These are phyloP conservation scores for Numida meleagris DNA, from an alignment of 2,113 vertebrate species.

Conservation along the genomic window DNA sequence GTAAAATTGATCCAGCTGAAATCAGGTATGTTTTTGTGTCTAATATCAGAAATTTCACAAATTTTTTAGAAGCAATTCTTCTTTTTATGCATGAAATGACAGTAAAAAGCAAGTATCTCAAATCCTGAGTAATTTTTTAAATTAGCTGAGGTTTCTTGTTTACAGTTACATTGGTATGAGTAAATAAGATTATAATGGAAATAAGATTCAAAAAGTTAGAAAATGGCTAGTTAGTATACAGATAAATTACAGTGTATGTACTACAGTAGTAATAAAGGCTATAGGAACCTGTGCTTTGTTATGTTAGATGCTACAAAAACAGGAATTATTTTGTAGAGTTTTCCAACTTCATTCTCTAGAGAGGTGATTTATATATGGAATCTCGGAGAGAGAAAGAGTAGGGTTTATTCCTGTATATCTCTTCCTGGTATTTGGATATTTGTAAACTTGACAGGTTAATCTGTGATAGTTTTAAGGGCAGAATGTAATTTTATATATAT, in stretches of 20 bases:
- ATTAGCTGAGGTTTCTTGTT: neutral
- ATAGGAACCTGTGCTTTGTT: neutral
- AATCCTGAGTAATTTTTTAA: conserved; percentile 24
- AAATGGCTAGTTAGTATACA: neutral
- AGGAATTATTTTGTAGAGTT: neutral
- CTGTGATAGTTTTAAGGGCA: neutral
- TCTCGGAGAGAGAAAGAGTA: neutral
- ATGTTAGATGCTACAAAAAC: neutral
- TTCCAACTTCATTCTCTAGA: neutral
- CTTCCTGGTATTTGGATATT: neutral
- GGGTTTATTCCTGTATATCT: neutral
- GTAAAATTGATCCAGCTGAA: conserved; percentile 26
- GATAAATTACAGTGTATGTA: neutral
- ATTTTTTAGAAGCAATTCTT: conserved; percentile 38
- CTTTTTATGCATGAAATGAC: conserved; percentile 1
- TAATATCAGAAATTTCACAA: conserved; percentile 51
- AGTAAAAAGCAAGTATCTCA: conserved; percentile 28
- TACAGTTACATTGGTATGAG: neutral
- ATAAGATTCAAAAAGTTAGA: neutral
- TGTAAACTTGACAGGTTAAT: neutral
- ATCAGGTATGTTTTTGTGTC: conserved; percentile 18
- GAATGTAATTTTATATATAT: neutral
- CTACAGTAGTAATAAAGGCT: neutral
- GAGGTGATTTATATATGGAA: neutral
- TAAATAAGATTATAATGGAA: neutral